Percentiles rank a stretch among this genome's conserved stretches.
Conservation (phyloP, 2,888 invertebrate species). For the Eristalis tenax region DNA sequence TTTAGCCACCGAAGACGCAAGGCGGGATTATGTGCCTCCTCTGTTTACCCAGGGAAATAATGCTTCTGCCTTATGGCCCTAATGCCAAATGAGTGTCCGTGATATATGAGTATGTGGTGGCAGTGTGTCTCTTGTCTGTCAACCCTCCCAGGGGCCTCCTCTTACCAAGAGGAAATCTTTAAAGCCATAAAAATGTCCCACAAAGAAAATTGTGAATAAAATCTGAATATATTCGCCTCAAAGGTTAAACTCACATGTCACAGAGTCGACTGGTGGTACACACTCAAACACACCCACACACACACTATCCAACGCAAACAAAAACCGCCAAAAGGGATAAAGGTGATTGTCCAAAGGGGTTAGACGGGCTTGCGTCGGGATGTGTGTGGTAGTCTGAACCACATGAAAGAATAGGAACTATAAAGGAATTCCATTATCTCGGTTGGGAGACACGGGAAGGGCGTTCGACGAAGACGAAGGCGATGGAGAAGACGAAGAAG, state of each 20-base stretch:
- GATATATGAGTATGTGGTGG: conserved; percentile 32
- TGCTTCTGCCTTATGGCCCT: conserved; percentile 48
- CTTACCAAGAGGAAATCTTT: conserved; percentile 60
- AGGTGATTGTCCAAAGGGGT: conserved; percentile 46
- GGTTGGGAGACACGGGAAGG: conserved; percentile 3
- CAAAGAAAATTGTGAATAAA: conserved; percentile 68
- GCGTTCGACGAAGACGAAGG: neutral
- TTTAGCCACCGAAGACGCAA: conserved; percentile 53
- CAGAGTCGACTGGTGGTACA: conserved; percentile 40
- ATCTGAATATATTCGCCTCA: conserved; percentile 69
- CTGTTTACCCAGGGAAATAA: conserved; percentile 62
- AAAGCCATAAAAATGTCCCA: conserved; percentile 71
- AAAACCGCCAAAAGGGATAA: conserved; percentile 61
- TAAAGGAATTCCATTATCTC: conserved; percentile 63
- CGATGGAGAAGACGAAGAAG: conserved; percentile 15
- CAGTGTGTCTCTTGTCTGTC: conserved; percentile 14
- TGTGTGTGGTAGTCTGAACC: conserved; percentile 35
- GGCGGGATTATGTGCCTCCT: conserved; percentile 54
- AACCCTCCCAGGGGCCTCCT: conserved; percentile 2
- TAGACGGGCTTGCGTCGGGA: neutral
- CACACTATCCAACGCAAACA: conserved; percentile 24
- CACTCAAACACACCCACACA: conserved; percentile 6
- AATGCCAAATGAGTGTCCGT: conserved; percentile 59
- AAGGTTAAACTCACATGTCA: conserved; percentile 70
- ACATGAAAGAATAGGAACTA: conserved; percentile 64